phyloP scores from a whole-genome alignment of 2,888 invertebrate species.

The Athrips mouffetella region DNA sequence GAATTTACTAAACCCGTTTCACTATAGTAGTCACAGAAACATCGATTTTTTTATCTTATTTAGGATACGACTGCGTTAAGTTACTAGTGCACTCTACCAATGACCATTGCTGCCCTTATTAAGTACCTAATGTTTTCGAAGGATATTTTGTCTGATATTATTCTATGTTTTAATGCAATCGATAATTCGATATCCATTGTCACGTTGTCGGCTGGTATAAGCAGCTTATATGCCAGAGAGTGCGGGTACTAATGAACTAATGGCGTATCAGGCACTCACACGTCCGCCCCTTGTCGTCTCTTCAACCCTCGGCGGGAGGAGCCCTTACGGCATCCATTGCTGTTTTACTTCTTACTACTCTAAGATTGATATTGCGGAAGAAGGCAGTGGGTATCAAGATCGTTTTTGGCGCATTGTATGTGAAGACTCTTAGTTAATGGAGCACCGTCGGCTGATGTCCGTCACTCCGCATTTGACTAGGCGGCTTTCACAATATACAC shows the following conservation, averaged over 20 bases:
- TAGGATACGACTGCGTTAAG: too few relatives aligned
- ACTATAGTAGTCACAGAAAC: conserved; percentile 19
- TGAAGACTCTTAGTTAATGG: conserved; percentile 58
- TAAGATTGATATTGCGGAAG: conserved; percentile 9
- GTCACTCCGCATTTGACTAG: conserved; percentile 76
- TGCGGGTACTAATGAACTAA: conserved; percentile 69
- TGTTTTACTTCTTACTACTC: not conserved
- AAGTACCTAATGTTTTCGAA: not conserved
- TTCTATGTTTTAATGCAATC: conserved; percentile 7
- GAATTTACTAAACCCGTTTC: conserved; percentile 31
- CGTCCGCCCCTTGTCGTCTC: conserved; percentile 31
- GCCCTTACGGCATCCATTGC: not conserved
- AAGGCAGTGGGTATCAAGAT: not conserved
- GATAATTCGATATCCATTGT: conserved; percentile 26
- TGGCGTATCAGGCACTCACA: conserved; percentile 66
- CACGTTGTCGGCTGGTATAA: conserved; percentile 15
- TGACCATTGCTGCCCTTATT: too few relatives aligned
- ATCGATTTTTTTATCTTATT: conserved; percentile 16
- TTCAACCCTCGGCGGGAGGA: not conserved
- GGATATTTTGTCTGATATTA: not conserved
- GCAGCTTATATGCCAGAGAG: conserved; percentile 44
- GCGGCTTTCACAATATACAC: conserved; percentile 53
- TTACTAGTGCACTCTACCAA: too few relatives aligned
- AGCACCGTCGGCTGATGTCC: conserved; percentile 69
- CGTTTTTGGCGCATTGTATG: not conserved